Evolutionary conservation across 2,113 vertebrate genomes (phyloP).

Genomic region (Nesogale talazaci): DNA sequence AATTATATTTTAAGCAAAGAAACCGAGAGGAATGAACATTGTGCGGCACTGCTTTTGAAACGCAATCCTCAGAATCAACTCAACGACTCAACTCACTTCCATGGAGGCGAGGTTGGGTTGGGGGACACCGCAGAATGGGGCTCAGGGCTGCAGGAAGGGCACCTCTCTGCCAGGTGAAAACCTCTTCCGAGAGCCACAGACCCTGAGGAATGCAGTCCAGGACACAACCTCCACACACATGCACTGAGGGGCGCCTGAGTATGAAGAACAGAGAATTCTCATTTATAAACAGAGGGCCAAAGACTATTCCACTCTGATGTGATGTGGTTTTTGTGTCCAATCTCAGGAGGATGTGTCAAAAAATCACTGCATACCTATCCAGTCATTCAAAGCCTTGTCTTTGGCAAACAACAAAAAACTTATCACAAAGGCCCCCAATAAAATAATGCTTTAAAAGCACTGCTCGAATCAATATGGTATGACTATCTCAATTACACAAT

Average conservation of each 20-base stretch:
- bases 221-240: too few relatives aligned
- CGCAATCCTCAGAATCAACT: too few relatives aligned
- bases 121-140: too few relatives aligned
- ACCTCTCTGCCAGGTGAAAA: too few relatives aligned
- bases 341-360: background rate
- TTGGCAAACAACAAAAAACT: background rate
- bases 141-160: too few relatives aligned
- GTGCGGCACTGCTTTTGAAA: too few relatives aligned
- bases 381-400: background rate
- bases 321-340: constrained; percentile 26
- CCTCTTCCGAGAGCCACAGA: too few relatives aligned
- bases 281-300: constrained; percentile 34
- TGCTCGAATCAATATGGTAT: background rate
- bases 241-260: background rate
- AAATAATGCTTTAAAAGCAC: constrained; percentile 14
- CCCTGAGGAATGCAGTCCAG: too few relatives aligned
- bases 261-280: constrained; percentile 29
- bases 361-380: too few relatives aligned
- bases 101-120: too few relatives aligned
- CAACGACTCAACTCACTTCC: too few relatives aligned
- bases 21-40: background rate
- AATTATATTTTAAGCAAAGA: background rate
- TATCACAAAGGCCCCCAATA: background rate
- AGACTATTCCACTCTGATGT: background rate
- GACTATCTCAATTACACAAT: background rate